Percentiles rank a stretch among this genome's conserved stretches.
Conservation (phyloP, 1,140 invertebrate genomes). For the Cherax quadricarinatus region DNA sequence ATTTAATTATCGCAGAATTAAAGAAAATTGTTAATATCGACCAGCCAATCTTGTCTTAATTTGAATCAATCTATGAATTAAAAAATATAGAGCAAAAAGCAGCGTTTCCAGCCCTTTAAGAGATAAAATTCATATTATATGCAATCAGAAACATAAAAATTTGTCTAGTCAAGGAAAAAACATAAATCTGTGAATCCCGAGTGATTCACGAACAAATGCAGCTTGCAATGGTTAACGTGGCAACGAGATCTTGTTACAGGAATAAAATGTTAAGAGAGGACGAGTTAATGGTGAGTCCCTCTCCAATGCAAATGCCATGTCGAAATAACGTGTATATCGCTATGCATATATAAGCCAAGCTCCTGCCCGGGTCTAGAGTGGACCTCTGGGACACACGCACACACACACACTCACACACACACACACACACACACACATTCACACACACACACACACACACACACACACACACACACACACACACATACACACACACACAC, state of each 20-base stretch:
- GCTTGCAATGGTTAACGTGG: neutral
- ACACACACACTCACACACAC: neutral
- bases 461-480: slow-evolving; percentile 51
- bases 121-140: too few species aligned
- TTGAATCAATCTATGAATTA: too few species aligned
- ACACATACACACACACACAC: slow-evolving; percentile 26
- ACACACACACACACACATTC: slow-evolving; percentile 30
- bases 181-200: neutral
- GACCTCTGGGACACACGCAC: neutral
- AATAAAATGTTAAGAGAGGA: neutral
- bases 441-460: slow-evolving; percentile 47
- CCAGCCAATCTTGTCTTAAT: too few species aligned
- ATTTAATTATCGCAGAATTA: too few species aligned
- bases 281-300: neutral
- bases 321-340: neutral
- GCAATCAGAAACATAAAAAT: too few species aligned
- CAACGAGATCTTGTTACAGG: neutral
- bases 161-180: too few species aligned
- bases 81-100: too few species aligned
- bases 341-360: neutral
- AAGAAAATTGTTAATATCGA: too few species aligned
- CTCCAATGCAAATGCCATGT: neutral
- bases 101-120: too few species aligned
- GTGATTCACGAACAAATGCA: neutral
- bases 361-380: neutral